Evolutionary conservation across 2,888 invertebrate species (phyloP).

Genomic region (Ophraella communa): DNA sequence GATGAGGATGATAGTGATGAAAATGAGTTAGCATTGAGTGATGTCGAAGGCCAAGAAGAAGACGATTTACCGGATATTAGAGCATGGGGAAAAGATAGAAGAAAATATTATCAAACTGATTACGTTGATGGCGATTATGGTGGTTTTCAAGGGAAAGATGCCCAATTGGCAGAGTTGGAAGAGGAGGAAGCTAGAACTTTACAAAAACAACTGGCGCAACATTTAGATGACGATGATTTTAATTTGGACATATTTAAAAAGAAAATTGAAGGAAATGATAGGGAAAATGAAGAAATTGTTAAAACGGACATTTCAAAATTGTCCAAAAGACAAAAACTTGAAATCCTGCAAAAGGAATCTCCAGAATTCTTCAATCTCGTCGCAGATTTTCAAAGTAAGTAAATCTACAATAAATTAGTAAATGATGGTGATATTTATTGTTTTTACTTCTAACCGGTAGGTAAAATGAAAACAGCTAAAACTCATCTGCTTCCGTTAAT

Average conservation of each 20-base stretch:
- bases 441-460: constrained; percentile 32
- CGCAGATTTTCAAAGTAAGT: constrained; percentile 75
- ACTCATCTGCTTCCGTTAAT: constrained; percentile 73
- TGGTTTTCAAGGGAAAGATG: constrained; percentile 69
- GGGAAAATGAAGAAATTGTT: constrained; percentile 65
- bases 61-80: constrained; percentile 78
- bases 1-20: constrained; percentile 61
- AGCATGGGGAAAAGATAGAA: constrained; percentile 88
- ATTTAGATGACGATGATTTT: constrained; percentile 74
- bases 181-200: constrained; percentile 84
- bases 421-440: not conserved
- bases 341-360: constrained; percentile 82
- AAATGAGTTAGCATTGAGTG: constrained; percentile 69
- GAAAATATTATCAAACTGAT: constrained; percentile 83
- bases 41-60: constrained; percentile 78
- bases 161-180: constrained; percentile 78
- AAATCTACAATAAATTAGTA: not conserved
- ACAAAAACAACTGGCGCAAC: constrained; percentile 77
- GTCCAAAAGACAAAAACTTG: constrained; percentile 76
- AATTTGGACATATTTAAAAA: constrained; percentile 40
- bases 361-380: constrained; percentile 84
- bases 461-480: constrained; percentile 67
- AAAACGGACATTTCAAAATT: constrained; percentile 79
- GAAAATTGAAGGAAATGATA: constrained; percentile 50
- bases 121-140: constrained; percentile 88